Evolutionary conservation across 2,888 invertebrate species (phyloP), one percentile per base, ranked within the genome.

Genomic region (Dugesia japonica): DNA sequence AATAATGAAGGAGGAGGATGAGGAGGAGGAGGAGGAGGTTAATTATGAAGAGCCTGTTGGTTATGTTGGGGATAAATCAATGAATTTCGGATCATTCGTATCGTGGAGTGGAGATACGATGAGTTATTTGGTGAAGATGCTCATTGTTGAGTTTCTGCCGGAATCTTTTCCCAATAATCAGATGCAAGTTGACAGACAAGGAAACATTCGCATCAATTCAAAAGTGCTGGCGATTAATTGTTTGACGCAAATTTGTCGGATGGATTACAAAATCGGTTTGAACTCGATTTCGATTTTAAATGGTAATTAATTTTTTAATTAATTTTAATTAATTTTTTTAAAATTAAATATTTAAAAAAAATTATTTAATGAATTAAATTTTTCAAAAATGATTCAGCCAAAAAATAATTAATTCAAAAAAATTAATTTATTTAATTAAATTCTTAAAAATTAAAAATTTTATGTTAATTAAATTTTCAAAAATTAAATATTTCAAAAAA

Each of bases 171-270:
- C 31, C 13, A 13, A 31, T 31, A 7, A 7, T 31, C 31, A 31
- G 7, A 4, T 1, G 56, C 9, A 4, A n/a, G 56, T n/a, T n/a
- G 20, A 23, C 7, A 13, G 56, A n/a, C n/a, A 4, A 20, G 23
- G n/a, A 9, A 56, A 56, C n/a, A n/a, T 56, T n/a, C 4, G n/a
- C 4, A 23, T 56, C 56, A 56, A n/a, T n/a, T 56, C 56, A n/a
- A 56, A 56, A n/a, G 56, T 56, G 1, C n/a, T 56, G 56, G 56
- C 56, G n/a, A 56, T 56, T 23, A 56, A 56, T 56, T 56, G 56
- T 56, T 23, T 56, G n/a, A 56, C 20, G 1, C 20, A 56, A n/a
- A 56, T 56, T 56, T 56, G 56, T 23, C 56, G 56, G 23, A 20
- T 13, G n/a, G 23, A 56, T 56, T 56, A 56, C 17, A 4, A n/a